These are phyloP conservation scores for Fopius arisanus DNA, from an alignment of 1,140 invertebrate species.

Conservation along the genomic window DNA sequence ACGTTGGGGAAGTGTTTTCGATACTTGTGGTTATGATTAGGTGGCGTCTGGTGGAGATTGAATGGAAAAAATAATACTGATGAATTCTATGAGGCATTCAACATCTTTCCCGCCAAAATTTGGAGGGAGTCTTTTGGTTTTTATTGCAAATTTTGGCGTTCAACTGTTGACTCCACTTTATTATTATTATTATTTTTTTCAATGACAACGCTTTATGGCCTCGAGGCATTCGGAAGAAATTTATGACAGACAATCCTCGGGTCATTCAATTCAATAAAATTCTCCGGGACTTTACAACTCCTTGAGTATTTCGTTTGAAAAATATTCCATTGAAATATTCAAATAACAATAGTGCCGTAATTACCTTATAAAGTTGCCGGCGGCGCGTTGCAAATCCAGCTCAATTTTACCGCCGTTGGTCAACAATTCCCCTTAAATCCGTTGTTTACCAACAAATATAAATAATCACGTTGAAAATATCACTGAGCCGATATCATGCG, in stretches of 20 bases:
- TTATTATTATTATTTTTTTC: too few species aligned
- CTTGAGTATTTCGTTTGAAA: not conserved
- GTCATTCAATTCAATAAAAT: not conserved
- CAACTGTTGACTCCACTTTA: too few species aligned
- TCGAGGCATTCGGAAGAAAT: not conserved
- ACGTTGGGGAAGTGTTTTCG: not conserved
- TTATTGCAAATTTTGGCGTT: too few species aligned
- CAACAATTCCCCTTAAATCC: not conserved
- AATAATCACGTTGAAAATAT: not conserved
- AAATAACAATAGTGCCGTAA: constrained; percentile 21
- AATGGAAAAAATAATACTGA: not conserved
- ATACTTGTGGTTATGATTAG: not conserved
- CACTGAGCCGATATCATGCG: not conserved
- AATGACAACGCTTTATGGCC: not conserved
- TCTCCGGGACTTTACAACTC: not conserved
- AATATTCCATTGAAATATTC: not conserved
- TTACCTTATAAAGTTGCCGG: constrained; percentile 65
- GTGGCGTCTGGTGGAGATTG: not conserved
- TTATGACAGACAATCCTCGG: not conserved
- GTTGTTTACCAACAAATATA: not conserved
- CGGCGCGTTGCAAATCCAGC: constrained; percentile 62
- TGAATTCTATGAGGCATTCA: not conserved
- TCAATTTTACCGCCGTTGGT: constrained; percentile 61
- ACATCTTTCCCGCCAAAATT: not conserved
- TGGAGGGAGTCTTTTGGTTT: too few species aligned